Evolutionary conservation across 1,140 invertebrate genomes (phyloP).

Genomic region (Pygmarrhopalites habei): DNA sequence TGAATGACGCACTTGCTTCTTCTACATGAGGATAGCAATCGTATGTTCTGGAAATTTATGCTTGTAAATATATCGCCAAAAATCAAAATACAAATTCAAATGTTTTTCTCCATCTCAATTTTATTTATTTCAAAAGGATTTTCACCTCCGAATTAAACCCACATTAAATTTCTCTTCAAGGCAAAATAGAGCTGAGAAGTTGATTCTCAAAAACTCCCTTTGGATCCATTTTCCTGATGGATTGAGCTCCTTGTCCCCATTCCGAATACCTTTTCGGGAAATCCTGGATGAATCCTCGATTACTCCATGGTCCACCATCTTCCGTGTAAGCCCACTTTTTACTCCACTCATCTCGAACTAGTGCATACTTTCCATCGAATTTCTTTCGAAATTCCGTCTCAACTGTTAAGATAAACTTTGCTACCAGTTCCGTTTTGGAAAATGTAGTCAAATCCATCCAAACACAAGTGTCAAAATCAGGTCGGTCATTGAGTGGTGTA

Average conservation of each 20-base stretch:
- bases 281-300: neutral
- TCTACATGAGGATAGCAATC: too few relatives aligned
- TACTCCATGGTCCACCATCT: neutral
- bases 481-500: neutral
- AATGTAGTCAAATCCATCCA: neutral
- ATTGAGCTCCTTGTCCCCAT: neutral
- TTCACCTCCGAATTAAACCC: too few relatives aligned
- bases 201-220: neutral
- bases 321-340: constrained; percentile 18
- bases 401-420: neutral
- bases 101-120: too few relatives aligned
- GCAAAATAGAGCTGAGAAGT: neutral
- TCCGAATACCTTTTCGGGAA: neutral
- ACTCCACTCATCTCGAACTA: constrained; percentile 9
- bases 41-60: too few relatives aligned
- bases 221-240: neutral
- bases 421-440: neutral
- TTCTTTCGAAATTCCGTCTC: neutral
- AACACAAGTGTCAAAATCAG: neutral
- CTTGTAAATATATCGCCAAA: too few relatives aligned
- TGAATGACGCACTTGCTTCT: too few relatives aligned
- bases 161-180: too few relatives aligned
- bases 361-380: constrained; percentile 3
- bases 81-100: too few relatives aligned
- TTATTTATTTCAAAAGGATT: too few relatives aligned